Base-by-base conservation (phyloP, 2,113 vertebrate species). In the Periophthalmus modestus region DNA sequence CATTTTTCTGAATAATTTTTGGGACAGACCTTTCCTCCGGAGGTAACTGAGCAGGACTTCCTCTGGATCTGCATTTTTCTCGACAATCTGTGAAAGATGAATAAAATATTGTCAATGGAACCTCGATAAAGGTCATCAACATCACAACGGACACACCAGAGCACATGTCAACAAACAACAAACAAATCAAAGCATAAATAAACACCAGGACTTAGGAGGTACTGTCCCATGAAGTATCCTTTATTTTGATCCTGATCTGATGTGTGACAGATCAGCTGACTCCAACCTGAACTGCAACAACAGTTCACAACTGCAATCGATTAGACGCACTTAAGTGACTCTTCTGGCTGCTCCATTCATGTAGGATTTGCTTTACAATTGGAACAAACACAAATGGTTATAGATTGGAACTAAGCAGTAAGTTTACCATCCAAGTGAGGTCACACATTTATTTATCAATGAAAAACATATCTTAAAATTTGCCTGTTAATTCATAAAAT, bases 41-140 rank as follows among this genome's bases (percentile, higher is more conserved):
- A 74, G 72, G 33, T 47, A 74, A 15, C 65, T 46, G 65, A 74
- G 65, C 52, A 74, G 54, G 19, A 68, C 39, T 7, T 74, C 65
- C 24, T 74, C 72, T 48, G 72, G 72, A 68, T 74, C 65, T 11
- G 65, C 54, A 33, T 74, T 68, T 43, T 19, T 68, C 65, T 74
- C 65, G 5, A 74, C 43, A 67, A 68, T 57, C 72, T 74, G 65
- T 55, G 12, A 34, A 16, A 14, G 33, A 16, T 18, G 18, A 24
- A 48, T 3, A 13, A 10, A 66, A 39, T 10, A 5, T 10, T 52
- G 12, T 14, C 9, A 39, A 28, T 9, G 4, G 34, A 16, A 39
- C 21, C 36, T 7, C 3, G 3, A 18, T 14, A 24, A 4, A 71
- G 21, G 33, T 19, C 13, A 15, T 28, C 28, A 7, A 21, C 7